Evolutionary conservation across 2,113 vertebrate species (phyloP).

Genomic region (Colius striatus): DNA sequence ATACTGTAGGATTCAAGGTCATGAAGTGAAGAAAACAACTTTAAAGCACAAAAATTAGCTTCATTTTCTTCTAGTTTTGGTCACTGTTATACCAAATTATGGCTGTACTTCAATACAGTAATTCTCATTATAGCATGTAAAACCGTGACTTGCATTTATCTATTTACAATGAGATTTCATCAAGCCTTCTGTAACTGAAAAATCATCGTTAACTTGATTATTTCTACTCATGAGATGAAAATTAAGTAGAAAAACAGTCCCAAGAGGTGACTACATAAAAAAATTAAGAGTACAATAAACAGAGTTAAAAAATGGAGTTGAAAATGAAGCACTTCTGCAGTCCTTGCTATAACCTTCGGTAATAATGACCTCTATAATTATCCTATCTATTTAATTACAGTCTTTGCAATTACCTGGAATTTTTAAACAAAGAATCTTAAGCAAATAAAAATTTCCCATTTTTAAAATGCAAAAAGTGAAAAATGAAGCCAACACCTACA

Average conservation of each 20-base stretch:
- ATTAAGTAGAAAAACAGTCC: background rate
- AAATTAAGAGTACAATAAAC: background rate
- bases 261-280: background rate
- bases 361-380: slow-evolving; percentile 59
- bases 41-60: background rate
- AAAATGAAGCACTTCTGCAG: slow-evolving; percentile 8
- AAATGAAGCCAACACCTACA: background rate
- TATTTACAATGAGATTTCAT: background rate
- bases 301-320: background rate
- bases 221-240: background rate
- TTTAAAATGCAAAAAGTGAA: background rate
- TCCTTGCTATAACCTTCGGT: slow-evolving; percentile 2
- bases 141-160: background rate
- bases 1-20: background rate
- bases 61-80: background rate
- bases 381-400: slow-evolving; percentile 55
- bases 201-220: background rate
- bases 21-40: background rate
- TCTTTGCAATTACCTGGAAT: slow-evolving; percentile 1
- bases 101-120: background rate
- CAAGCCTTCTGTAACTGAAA: background rate
- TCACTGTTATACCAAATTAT: background rate
- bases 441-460: background rate
- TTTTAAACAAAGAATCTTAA: slow-evolving; percentile 10
- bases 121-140: background rate